phyloP scores from a whole-genome alignment of 2,888 invertebrate species.

The Podabrus alpinus region DNA sequence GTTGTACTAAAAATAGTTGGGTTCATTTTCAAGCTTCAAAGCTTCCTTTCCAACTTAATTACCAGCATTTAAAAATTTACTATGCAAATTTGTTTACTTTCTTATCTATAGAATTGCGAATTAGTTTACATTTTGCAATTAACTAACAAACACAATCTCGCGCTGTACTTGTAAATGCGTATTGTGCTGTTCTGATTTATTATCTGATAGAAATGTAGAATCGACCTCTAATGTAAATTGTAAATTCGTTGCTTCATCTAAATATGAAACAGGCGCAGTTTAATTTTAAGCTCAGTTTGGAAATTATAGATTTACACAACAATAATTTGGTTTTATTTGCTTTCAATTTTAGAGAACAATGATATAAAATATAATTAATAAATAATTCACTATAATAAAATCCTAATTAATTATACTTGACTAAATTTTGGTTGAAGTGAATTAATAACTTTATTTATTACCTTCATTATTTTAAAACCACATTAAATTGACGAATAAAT shows the following conservation, averaged over 20 bases:
- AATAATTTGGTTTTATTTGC: conserved; percentile 9
- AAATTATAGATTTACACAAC: conserved; percentile 14
- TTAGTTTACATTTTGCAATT: conserved; percentile 11
- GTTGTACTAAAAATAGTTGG: background rate
- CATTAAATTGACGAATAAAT: background rate
- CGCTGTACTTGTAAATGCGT: background rate
- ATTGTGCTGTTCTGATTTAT: conserved; percentile 7
- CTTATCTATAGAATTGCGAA: conserved; percentile 7
- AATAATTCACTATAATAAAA: background rate
- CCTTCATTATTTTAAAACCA: background rate
- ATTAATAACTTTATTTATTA: background rate
- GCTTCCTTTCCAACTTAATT: background rate
- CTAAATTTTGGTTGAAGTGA: background rate
- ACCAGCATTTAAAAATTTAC: background rate
- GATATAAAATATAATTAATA: background rate
- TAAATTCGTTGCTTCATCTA: conserved; percentile 14
- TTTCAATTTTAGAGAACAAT: background rate
- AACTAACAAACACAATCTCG: conserved; percentile 9
- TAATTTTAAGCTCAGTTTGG: conserved; percentile 11
- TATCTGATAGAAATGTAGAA: conserved; percentile 12
- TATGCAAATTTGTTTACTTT: background rate
- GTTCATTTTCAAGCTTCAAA: background rate
- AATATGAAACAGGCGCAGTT: conserved; percentile 12
- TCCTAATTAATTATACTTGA: background rate
- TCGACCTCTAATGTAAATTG: conserved; percentile 14